These are phyloP conservation scores for Lepetodrilus schrolli DNA, from an alignment of 2,888 invertebrate genomes.

Conservation along the genomic window DNA sequence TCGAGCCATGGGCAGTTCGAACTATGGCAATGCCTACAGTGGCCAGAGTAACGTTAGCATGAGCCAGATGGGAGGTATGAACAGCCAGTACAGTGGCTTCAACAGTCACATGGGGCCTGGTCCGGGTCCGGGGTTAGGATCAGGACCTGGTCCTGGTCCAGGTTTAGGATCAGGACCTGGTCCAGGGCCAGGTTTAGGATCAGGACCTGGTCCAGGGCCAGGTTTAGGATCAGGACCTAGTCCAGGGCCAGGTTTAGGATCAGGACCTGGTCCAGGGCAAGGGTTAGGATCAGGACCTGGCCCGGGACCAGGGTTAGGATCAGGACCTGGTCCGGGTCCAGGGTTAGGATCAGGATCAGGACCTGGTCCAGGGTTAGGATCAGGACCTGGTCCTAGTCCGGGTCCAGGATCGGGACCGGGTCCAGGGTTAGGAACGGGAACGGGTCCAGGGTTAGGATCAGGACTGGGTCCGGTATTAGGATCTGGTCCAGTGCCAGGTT, in stretches of 20 bases:
- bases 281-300: conserved; percentile 49
- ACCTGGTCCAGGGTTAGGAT: conserved; percentile 39
- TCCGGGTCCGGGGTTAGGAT: conserved; percentile 39
- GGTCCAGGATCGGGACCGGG: conserved; percentile 43
- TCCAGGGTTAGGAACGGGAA: conserved; percentile 39
- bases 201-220: conserved; percentile 42
- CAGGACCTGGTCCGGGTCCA: conserved; percentile 41
- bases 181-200: conserved; percentile 40
- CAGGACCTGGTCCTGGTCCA: conserved; percentile 40
- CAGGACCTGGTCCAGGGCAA: conserved; percentile 50
- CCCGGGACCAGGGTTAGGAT: conserved; percentile 45
- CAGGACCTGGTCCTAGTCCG: conserved; percentile 40
- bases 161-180: conserved; percentile 41
- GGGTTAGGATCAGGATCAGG: conserved; percentile 41
- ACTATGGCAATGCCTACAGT: conserved; percentile 44
- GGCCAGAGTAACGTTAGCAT: not conserved
- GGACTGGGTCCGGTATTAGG: conserved; percentile 42
- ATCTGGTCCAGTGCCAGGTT: conserved; percentile 39
- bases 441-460: conserved; percentile 40
- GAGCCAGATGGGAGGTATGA: conserved; percentile 42
- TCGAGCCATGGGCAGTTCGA: conserved; percentile 51
- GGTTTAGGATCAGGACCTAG: conserved; percentile 51
- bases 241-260: conserved; percentile 48
- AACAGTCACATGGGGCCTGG: conserved; percentile 48
- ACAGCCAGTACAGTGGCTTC: conserved; percentile 61